These are phyloP conservation scores for Acropora tenuis DNA, from an alignment of 64 coral and sea anemone genomes.

Conservation along the genomic window DNA sequence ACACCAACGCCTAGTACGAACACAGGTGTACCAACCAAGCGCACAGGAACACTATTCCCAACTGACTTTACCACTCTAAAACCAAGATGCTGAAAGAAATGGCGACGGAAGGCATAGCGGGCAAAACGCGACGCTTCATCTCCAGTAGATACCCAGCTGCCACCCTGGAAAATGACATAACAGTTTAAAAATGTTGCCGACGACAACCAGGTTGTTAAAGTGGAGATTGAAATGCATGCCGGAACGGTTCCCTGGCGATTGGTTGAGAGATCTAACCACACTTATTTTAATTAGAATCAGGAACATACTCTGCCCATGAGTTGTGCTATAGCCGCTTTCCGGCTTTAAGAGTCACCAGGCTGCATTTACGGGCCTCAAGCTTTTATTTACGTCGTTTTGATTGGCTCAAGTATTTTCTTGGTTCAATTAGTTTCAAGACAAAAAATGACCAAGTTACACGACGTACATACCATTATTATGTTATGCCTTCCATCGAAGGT, in stretches of 20 bases:
- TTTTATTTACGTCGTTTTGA: neutral
- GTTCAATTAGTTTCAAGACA: no score
- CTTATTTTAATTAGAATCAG: no score
- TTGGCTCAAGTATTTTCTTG: neutral
- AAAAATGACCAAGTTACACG: no score
- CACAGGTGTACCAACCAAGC: conserved; percentile 44
- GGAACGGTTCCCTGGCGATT: no score
- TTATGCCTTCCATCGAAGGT: conserved; percentile 61
- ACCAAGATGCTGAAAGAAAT: conserved; percentile 72
- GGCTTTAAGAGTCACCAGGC: no score
- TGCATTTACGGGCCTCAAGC: neutral
- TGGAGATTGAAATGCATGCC: no score
- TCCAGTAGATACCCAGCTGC: conserved; percentile 60
- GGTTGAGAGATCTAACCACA: no score
- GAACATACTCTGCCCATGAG: no score
- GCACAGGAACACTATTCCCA: conserved; percentile 26
- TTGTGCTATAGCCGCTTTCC: no score
- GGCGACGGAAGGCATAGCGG: conserved; percentile 53
- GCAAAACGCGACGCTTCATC: conserved; percentile 55
- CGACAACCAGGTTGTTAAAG: no score
- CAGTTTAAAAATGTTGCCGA: no score
- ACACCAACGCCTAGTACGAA: conserved; percentile 57
- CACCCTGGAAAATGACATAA: conserved; percentile 18
- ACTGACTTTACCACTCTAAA: conserved; percentile 40
- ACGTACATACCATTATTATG: conserved; percentile 49